Evolutionary conservation across 2,113 vertebrate species (phyloP).

Genomic region (Pseudolaguvia tuberculata): DNA sequence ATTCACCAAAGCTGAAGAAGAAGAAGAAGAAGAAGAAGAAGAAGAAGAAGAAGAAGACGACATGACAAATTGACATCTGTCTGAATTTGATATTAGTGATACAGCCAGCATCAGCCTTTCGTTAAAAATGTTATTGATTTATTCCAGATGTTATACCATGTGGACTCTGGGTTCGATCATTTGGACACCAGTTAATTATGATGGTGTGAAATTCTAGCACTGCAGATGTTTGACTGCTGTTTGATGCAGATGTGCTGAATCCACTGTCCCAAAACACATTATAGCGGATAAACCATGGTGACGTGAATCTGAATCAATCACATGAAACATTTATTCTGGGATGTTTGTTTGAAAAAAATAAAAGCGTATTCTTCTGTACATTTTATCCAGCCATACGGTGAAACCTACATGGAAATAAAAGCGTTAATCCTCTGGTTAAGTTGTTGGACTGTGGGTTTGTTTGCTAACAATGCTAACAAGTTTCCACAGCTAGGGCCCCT

Average conservation of each 20-base stretch:
- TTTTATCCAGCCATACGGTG: too few species aligned
- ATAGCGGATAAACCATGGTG: background rate
- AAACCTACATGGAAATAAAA: too few species aligned
- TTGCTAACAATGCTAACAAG: too few species aligned
- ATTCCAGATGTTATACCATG: background rate
- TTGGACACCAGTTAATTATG: background rate
- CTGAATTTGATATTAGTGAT: background rate
- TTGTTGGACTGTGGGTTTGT: too few species aligned
- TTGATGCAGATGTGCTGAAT: background rate
- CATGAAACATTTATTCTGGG: background rate
- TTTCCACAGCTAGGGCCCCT: too few species aligned
- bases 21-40: too few species aligned
- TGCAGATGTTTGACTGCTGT: background rate
- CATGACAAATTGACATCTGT: too few species aligned
- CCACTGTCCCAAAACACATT: background rate
- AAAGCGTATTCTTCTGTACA: too few species aligned
- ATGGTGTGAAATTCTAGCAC: background rate
- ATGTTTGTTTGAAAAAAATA: too few species aligned
- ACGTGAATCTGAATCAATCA: background rate
- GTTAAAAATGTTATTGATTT: background rate
- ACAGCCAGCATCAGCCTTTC: background rate
- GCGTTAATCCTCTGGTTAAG: too few species aligned
- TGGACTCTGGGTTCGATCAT: background rate
- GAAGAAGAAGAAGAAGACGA: too few species aligned
- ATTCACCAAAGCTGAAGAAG: slow-evolving; percentile 63